Conservation (phyloP, 2,797 vertebrate species). For the Echiichthys vipera region DNA sequence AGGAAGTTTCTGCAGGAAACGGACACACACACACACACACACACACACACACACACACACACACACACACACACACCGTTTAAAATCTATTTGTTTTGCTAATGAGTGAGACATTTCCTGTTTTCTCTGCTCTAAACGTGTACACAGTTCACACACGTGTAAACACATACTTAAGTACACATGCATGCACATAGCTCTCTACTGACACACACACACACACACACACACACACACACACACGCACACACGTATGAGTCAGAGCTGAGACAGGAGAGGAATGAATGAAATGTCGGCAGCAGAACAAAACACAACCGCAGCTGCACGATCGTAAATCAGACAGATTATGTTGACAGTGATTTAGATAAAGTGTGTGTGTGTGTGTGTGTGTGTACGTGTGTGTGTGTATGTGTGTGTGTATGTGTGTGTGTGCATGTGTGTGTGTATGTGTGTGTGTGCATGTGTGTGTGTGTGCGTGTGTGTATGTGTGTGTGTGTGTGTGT, state of each 20-base stretch:
- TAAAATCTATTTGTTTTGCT: background rate
- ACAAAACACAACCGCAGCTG: background rate
- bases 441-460: background rate
- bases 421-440: background rate
- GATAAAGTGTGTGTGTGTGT: background rate
- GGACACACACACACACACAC: background rate
- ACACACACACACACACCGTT: background rate
- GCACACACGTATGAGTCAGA: slow-evolving; percentile 18
- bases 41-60: background rate
- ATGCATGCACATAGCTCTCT: background rate
- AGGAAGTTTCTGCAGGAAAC: slow-evolving; percentile 48
- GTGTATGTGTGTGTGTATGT: background rate
- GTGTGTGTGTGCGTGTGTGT: background rate
- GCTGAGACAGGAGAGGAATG: slow-evolving; percentile 56
- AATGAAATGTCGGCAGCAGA: slow-evolving; percentile 41
- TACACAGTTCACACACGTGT: background rate
- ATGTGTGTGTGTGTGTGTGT: no score
- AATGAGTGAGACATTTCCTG: slow-evolving; percentile 30
- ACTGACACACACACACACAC: background rate
- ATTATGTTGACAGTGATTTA: background rate
- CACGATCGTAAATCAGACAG: background rate
- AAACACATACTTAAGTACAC: background rate
- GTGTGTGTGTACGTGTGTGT: background rate
- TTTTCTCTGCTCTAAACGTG: slow-evolving; percentile 8
- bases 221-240: slow-evolving; percentile 3